Base-by-base conservation (phyloP, 2,888 invertebrate species). In the Elysia crispata region DNA sequence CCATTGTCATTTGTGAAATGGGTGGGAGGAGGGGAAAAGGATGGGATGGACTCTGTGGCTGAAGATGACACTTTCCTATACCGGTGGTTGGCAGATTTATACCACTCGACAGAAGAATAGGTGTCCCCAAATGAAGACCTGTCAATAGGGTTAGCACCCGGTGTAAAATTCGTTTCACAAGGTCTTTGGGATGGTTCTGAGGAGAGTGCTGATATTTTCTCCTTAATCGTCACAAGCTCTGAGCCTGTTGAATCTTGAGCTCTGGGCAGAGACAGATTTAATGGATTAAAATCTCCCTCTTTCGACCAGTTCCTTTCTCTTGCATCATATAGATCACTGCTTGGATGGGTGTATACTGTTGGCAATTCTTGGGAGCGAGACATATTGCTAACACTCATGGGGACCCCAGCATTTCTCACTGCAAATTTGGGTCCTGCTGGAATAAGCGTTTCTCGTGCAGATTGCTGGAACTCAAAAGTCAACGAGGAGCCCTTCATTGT, bases 31-130 rank as follows among this genome's bases (percentile, higher is more conserved):
- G 33, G 15, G 11, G 67, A 66, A 0, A 74, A 70, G 50, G 80
- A 80, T 49, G 80, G 76, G n/a, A 80, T 49, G 0, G 80, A 80
- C 23, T 80, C 80, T 50, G 80, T 80, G 33, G 76, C 76, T n/a
- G 80, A 80, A 15, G 80, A 80, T 1, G 80, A 80, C n/a, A 69
- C 18, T n/a, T 57, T 75, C 31, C 80, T 72, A 20, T 41, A 41
- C 5, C 41, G 41, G 11, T 41, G 41, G 41, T 41, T 41, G 25
- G 49, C 8, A 20, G 60, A 18, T 25, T 64, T 72, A 31, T 50
- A 78, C 18, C 50, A 49, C 25, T 73, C 73, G 49, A 78, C 50
- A 1, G 28, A 41, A 1, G 57, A 33, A 25, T 72, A 77, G 13
- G 11, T 64, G 0, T 78, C 78, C 5, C 60, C 78, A 25, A 25